Evolutionary conservation across 2,113 vertebrate genomes (phyloP), one percentile per base, ranked within the genome.

Genomic region (Gobiocypris rarus): DNA sequence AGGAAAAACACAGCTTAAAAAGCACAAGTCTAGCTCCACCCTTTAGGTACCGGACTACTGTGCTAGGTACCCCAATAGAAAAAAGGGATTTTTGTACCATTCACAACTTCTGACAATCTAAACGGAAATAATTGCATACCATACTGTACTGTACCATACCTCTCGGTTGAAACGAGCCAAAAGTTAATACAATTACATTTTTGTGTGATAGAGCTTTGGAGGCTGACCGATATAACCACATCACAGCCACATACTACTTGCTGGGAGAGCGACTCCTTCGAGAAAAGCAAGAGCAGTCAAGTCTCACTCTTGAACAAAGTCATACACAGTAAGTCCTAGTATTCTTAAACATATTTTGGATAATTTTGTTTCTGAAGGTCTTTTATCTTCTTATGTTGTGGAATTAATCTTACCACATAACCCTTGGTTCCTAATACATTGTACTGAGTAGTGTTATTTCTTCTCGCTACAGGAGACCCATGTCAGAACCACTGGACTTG

Each of bases 161-260:
- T 38, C 6, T 38, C 38, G 38, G 38, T 38, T 5, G 38, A 38
- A 38, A 38, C 6, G 5, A 38, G 38, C 38, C 38, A 38, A 7
- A 38, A 43, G 56, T 48, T 75, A 15, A 14, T 54, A 19, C 17
- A 48, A 43, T 15, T 63, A 26, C 9, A 54, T 75, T 26, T 48
- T 83, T 88, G 65, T 84, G 54, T 75, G 4, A 73, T 85, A 95
- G 94, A 89, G 94, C 94, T 0, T 85, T 95, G 89, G 94, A 95
- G 34, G 92, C 94, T 0, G 86, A 95, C 28, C 90, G 87, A 61
- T 95, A 95, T 89, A 94, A 95, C 90, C 94, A 95, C 89, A 91
- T 95, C 88, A 95, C 94, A 0, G 94, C 94, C 87, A 95, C 94
- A 0, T 95, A 95, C 83, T 95, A 93, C 85, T 90, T 95, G 85